phyloP scores from a whole-genome alignment of 2,888 invertebrate genomes.

The Hypomecis punctinalis region DNA sequence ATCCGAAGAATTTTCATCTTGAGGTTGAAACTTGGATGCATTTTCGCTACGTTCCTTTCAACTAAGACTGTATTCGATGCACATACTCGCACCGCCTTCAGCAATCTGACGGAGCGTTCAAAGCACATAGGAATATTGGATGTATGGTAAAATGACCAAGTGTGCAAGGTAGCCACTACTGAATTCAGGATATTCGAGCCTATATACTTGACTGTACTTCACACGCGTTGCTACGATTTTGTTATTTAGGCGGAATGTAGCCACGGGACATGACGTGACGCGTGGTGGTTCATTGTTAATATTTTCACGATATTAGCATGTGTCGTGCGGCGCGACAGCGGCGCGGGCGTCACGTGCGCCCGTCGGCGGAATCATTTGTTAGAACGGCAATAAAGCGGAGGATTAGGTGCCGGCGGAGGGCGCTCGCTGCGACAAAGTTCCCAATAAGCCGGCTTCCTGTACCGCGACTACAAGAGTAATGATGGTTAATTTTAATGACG shows the following conservation, averaged over 20 bases:
- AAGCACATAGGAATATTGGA: conserved; percentile 22
- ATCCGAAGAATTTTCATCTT: conserved; percentile 66
- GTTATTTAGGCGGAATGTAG: conserved; percentile 19
- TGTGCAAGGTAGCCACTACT: conserved; percentile 7
- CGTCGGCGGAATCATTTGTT: conserved; percentile 70
- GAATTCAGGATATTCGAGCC: conserved; percentile 14
- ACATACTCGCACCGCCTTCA: conserved; percentile 18
- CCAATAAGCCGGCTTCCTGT: conserved; percentile 77
- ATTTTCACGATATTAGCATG: conserved; percentile 43
- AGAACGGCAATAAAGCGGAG: conserved; percentile 75
- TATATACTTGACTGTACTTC: conserved; percentile 2
- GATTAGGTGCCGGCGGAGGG: conserved; percentile 73
- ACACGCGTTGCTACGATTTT: conserved; percentile 7
- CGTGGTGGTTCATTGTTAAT: conserved; percentile 34
- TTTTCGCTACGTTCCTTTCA: conserved; percentile 46
- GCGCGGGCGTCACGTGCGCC: conserved; percentile 50
- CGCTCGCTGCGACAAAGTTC: conserved; percentile 69
- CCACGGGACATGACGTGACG: conserved; percentile 16
- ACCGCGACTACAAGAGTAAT: conserved; percentile 81
- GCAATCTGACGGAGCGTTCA: conserved; percentile 25
- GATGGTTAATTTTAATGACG: conserved; percentile 85
- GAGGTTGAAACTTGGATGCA: conserved; percentile 57
- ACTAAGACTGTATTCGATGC: conserved; percentile 36
- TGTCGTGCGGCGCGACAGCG: conserved; percentile 35
- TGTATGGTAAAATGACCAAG: conserved; percentile 19